Evolutionary conservation across 2,797 vertebrate genomes (phyloP), one percentile per base, ranked within the genome.

Genomic region (Aplochiton taeniatus): DNA sequence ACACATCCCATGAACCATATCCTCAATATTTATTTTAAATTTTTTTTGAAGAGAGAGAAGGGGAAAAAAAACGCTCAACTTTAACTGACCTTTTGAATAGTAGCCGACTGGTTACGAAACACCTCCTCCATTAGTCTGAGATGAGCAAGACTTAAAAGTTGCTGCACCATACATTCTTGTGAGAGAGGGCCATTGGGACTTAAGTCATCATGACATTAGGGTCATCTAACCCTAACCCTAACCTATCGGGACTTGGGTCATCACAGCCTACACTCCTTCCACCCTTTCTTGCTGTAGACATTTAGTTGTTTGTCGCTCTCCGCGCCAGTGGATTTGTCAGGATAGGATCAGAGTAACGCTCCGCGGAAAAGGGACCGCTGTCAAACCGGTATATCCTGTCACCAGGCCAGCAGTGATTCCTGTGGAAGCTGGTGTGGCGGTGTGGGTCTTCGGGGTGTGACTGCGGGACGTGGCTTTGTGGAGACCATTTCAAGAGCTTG

Each of bases 361-460:
- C 0, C 42, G 44, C 74, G 64, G 18, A 18, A 13, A 8, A 9
- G 49, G 64, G 61, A 11, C 20, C 11, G 14, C 55, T 0, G 66
- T 78, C 41, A 0, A 70, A 83, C 86, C 49, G 11, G 81, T 79
- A 67, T 59, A 8, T 79, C 80, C 61, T 4, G 79, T 76, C 73
- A 31, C 31, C n/a, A n/a, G n/a, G n/a, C 31, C 31, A 2, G 6
- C 31, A 31, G 31, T 31, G 31, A 31, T 31, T 31, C 31, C 31
- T 31, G 31, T 31, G 31, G 31, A 31, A 31, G 31, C 31, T 31
- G 31, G 2, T 31, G 31, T 31, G 2, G 31, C 3, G 2, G 31
- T 31, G 31, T 31, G 31, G 31, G 31, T 31, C 6, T n/a, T 2
- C 6, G 31, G 6, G 31, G 31, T 6, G 31, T 31, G 31, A 31